phyloP scores from a whole-genome alignment of 2,113 vertebrate species.

The Oryzias curvinotus region DNA sequence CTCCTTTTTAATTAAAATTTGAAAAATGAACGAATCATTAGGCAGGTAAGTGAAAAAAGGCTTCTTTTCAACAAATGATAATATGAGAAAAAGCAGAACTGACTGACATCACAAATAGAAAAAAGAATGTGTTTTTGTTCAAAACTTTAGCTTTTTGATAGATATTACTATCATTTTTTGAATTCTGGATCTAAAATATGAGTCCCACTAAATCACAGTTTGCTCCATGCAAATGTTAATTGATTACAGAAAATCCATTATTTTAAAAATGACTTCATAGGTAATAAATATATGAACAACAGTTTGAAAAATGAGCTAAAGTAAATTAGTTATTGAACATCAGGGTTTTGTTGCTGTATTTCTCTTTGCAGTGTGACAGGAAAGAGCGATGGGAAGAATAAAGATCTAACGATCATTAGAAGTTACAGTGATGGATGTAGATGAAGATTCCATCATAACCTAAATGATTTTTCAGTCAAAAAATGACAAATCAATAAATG shows the following conservation, averaged over 20 bases:
- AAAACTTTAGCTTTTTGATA: background rate
- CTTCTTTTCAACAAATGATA: background rate
- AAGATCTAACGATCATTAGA: constrained; percentile 46
- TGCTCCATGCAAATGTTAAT: too few relatives aligned
- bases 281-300: constrained; percentile 3
- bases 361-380: constrained; percentile 35
- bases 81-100: background rate
- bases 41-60: constrained; percentile 12
- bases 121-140: background rate
- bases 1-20: constrained; percentile 67
- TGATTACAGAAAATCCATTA: too few relatives aligned
- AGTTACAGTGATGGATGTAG: constrained; percentile 39
- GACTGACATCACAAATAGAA: constrained; percentile 3
- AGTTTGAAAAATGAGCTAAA: constrained; percentile 39
- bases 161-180: background rate
- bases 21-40: constrained; percentile 41
- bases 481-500: constrained; percentile 54
- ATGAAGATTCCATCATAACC: constrained; percentile 54
- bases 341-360: constrained; percentile 35
- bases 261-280: background rate
- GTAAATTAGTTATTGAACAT: constrained; percentile 68
- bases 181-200: background rate
- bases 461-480: constrained; percentile 52
- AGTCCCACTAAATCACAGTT: constrained; percentile 1
- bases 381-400: constrained; percentile 40